These are phyloP conservation scores for Drosophila guanche DNA, from an alignment of 1,140 invertebrate genomes.

Conservation along the genomic window DNA sequence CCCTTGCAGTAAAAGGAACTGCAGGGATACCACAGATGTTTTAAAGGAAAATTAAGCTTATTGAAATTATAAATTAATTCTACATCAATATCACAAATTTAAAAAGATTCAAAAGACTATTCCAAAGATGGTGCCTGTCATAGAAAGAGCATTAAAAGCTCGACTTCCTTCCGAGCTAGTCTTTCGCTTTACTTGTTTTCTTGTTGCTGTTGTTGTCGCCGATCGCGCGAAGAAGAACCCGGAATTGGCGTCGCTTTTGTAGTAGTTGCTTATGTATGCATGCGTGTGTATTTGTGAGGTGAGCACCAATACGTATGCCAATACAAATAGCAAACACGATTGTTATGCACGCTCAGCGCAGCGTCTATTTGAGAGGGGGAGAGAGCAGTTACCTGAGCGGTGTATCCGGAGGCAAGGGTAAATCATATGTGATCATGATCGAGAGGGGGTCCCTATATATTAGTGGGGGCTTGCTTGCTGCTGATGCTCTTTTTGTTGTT, in stretches of 20 bases:
- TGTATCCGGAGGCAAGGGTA: slow-evolving; percentile 29
- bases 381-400: background rate
- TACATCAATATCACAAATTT: too few species aligned
- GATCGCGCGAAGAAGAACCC: slow-evolving; percentile 75
- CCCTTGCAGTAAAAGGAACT: too few species aligned
- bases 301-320: slow-evolving; percentile 35
- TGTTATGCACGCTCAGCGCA: slow-evolving; percentile 77
- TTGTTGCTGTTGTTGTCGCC: slow-evolving; percentile 43
- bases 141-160: too few species aligned
- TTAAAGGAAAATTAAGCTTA: too few species aligned
- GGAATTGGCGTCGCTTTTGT: slow-evolving; percentile 64
- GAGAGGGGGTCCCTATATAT: slow-evolving; percentile 1
- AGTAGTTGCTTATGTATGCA: slow-evolving; percentile 17
- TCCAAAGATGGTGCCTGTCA: too few species aligned
- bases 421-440: slow-evolving; percentile 39
- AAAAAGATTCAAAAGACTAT: too few species aligned
- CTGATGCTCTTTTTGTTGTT: slow-evolving; percentile 33
- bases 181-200: slow-evolving; percentile 9
- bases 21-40: too few species aligned
- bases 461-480: slow-evolving; percentile 9
- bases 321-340: slow-evolving; percentile 58
- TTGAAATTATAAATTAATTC: too few species aligned
- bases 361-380: slow-evolving; percentile 25
- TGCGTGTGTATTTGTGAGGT: slow-evolving; percentile 9
- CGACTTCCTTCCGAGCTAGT: background rate